A percentile compares a stretch with the other conserved stretches of the same genome.
phyloP scores from a whole-genome alignment of 92 coral and sea anemone species.

The Zoanthus solanderi region DNA sequence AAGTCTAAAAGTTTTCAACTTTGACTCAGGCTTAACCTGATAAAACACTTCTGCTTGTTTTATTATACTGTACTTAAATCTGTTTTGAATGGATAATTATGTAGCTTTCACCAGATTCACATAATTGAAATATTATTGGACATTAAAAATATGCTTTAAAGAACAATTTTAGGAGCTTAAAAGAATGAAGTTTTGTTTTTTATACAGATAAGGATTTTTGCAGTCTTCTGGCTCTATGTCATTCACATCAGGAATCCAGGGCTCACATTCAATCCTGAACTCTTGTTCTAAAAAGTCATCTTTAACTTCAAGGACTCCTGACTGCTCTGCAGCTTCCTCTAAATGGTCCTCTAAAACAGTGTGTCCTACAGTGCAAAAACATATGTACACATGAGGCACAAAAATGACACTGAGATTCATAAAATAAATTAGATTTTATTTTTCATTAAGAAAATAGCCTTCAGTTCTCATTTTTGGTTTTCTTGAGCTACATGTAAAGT shows the following conservation, averaged over 20 bases:
- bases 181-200: background rate
- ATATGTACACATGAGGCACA: conserved; percentile 15
- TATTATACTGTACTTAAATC: too few relatives aligned
- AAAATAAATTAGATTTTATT: background rate
- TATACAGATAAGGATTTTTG: background rate
- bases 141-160: background rate
- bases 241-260: background rate
- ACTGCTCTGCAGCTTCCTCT: background rate
- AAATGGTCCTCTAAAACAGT: conserved; percentile 1
- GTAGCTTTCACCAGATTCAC: background rate
- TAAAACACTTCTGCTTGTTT: too few relatives aligned
- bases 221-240: background rate
- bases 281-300: background rate
- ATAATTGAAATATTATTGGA: background rate
- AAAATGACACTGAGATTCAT: background rate
- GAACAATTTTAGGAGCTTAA: background rate
- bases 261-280: background rate
- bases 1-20: too few relatives aligned
- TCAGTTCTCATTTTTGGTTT: background rate
- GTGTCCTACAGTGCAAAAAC: conserved; percentile 3
- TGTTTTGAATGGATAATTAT: too few relatives aligned
- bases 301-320: background rate
- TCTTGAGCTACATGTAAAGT: conserved; percentile 16
- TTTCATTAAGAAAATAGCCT: background rate
- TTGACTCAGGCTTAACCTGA: too few relatives aligned